These are phyloP conservation scores for Antechinus stuartii DNA, from an alignment of 2,113 vertebrate genomes.

Conservation along the genomic window DNA sequence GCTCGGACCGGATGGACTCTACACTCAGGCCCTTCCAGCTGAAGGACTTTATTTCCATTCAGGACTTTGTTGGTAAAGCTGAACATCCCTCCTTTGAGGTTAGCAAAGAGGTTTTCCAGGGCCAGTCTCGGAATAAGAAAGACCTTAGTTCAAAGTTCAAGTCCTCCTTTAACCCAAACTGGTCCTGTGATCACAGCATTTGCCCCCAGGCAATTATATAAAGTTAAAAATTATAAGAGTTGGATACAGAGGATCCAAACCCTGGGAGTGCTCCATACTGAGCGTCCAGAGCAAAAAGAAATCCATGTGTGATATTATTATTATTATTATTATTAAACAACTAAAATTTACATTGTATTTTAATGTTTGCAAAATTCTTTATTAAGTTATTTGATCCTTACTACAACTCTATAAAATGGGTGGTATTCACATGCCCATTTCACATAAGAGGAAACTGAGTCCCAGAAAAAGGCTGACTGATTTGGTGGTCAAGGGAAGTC, in stretches of 20 bases:
- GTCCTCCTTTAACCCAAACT: not conserved
- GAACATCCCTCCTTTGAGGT: not conserved
- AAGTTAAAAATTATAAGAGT: not conserved
- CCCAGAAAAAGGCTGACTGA: no score
- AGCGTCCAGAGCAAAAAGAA: not conserved
- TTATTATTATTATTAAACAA: not conserved
- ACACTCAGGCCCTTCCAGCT: not conserved
- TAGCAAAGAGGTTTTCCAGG: not conserved
- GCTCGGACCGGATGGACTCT: not conserved
- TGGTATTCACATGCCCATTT: no score
- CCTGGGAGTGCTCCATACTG: not conserved
- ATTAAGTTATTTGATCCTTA: no score
- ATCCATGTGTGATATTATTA: not conserved
- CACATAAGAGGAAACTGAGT: no score
- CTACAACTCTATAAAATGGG: no score
- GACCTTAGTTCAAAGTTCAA: not conserved
- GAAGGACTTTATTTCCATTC: not conserved
- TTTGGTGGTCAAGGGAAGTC: not conserved
- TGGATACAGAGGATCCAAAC: not conserved
- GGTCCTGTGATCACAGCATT: not conserved
- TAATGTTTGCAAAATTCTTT: no score
- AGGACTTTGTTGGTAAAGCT: not conserved
- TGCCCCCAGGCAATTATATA: not conserved
- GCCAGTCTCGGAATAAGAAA: not conserved
- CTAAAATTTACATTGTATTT: no score